phyloP scores from a whole-genome alignment of 2,888 invertebrate species.

The Drosophila rellima region DNA sequence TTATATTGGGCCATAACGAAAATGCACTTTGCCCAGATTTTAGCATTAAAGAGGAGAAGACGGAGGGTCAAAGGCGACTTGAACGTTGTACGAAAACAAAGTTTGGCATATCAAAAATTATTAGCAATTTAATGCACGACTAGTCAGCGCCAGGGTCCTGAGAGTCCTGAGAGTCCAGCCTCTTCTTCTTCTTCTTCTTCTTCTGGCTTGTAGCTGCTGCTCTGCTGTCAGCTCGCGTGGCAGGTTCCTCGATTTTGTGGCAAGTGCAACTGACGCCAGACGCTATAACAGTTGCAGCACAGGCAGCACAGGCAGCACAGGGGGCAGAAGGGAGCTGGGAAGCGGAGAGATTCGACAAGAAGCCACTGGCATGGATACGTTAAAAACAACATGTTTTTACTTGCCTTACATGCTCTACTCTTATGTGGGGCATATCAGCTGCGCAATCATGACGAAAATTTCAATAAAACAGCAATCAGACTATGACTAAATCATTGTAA shows the following conservation, averaged over 20 bases:
- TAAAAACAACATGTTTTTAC: conserved; percentile 73
- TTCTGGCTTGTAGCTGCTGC: conserved; percentile 25
- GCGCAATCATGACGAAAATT: not conserved
- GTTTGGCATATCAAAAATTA: conserved; percentile 76
- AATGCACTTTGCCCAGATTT: conserved; percentile 56
- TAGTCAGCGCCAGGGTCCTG: conserved; percentile 53
- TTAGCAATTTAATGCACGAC: conserved; percentile 81
- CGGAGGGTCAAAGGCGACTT: not conserved
- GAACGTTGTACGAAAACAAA: conserved; percentile 58
- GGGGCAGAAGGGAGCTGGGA: not conserved
- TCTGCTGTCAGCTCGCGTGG: conserved; percentile 27
- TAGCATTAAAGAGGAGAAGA: not conserved
- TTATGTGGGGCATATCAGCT: not conserved
- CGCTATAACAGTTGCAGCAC: conserved; percentile 45
- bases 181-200: not conserved
- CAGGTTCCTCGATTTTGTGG: conserved; percentile 50
- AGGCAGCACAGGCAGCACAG: too few species aligned
- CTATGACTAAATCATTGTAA: too few species aligned
- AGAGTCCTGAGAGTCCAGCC: conserved; percentile 13
- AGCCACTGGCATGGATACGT: conserved; percentile 45
- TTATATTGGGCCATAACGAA: conserved; percentile 29
- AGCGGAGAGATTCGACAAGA: not conserved
- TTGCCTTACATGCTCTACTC: conserved; percentile 30
- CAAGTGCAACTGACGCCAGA: conserved; percentile 70
- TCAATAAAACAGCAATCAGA: too few species aligned